Conservation (phyloP, 2,797 vertebrate species). For the Dermochelys coriacea region DNA sequence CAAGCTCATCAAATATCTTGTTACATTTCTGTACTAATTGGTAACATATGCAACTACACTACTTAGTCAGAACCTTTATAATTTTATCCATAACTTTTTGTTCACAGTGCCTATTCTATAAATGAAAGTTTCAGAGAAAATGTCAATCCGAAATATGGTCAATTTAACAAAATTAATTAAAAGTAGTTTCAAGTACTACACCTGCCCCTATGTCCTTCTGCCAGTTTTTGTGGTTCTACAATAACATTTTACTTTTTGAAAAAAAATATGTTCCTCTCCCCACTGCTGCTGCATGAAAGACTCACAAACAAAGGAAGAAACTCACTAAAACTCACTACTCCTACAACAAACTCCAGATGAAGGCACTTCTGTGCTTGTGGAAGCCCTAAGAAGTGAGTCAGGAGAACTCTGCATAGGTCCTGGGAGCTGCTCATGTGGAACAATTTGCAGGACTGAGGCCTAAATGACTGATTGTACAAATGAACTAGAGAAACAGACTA, state of each 20-base stretch:
- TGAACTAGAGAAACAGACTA: background rate
- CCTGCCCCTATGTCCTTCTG: background rate
- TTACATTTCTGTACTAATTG: background rate
- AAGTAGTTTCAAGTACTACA: background rate
- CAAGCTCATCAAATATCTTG: background rate
- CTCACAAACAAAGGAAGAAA: background rate
- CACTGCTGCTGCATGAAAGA: background rate
- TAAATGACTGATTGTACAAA: background rate
- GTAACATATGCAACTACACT: background rate
- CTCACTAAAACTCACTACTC: background rate
- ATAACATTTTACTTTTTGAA: background rate
- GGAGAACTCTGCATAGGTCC: background rate
- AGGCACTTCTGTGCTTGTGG: background rate
- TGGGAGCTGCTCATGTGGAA: background rate
- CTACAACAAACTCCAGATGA: no score
- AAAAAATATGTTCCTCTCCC: fast-evolving
- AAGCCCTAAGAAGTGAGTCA: background rate
- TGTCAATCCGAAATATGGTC: background rate
- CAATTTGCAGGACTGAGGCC: background rate
- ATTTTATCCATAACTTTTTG: background rate
- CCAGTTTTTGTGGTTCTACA: background rate
- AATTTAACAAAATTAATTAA: background rate
- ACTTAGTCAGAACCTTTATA: background rate
- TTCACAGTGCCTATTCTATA: background rate
- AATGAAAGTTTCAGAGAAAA: background rate